Conservation (phyloP, 2,888 invertebrate species). For the Timema cristinae region DNA sequence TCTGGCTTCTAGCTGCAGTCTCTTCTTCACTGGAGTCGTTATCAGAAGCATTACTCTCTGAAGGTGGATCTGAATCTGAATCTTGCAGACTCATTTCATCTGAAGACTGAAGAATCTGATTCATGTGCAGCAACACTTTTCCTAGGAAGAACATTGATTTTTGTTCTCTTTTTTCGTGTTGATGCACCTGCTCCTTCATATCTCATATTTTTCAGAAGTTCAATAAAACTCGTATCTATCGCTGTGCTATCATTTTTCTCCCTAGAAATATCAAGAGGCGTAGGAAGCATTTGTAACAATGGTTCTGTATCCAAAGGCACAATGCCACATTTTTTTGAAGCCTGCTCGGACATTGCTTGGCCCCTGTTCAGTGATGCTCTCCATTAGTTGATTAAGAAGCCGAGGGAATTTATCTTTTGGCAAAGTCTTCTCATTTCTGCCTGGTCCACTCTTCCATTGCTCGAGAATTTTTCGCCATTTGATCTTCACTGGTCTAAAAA, state of each 20-base stretch:
- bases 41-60: not conserved
- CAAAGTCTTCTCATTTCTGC: constrained; percentile 1
- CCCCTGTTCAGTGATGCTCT: not conserved
- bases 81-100: too few species aligned
- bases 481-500: constrained; percentile 5
- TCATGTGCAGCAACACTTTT: too few species aligned
- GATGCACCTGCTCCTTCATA: too few species aligned
- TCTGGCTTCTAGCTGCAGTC: constrained; percentile 3
- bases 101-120: too few species aligned
- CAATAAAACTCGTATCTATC: too few species aligned
- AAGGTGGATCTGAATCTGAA: too few species aligned
- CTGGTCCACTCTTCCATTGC: constrained; percentile 6
- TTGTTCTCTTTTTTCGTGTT: too few species aligned
- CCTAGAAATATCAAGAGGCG: not conserved
- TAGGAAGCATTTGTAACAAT: constrained; percentile 15
- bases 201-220: too few species aligned
- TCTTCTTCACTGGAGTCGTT: not conserved
- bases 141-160: too few species aligned
- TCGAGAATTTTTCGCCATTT: constrained; percentile 1
- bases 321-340: constrained; percentile 13
- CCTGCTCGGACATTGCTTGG: constrained; percentile 12
- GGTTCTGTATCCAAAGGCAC: constrained; percentile 7
- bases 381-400: constrained; percentile 8
- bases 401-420: constrained; percentile 11
- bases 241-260: not conserved